Evolutionary conservation across 2,797 vertebrate species (phyloP).

Genomic region (Eutrigla gurnardus): DNA sequence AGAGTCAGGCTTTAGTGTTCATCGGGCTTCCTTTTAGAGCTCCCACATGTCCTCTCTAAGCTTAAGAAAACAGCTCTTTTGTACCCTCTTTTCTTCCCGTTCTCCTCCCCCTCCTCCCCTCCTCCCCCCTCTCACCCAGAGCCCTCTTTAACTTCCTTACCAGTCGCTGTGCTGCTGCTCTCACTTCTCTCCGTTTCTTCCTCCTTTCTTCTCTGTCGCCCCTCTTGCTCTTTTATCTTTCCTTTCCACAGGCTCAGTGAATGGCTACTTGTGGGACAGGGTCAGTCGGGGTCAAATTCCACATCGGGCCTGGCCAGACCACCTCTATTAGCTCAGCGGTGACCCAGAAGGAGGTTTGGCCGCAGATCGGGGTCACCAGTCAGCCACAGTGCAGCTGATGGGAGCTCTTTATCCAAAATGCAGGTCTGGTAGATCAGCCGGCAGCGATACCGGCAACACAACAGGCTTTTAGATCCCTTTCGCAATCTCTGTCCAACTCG

Average conservation of each 20-base stretch:
- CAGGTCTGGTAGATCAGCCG: conserved; percentile 22
- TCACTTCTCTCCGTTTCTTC: conserved; percentile 56
- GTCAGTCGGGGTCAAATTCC: conserved; percentile 83
- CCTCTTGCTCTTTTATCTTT: conserved; percentile 69
- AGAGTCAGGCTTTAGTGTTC: conserved; percentile 27
- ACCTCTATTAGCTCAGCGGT: conserved; percentile 55
- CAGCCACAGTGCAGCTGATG: conserved; percentile 36
- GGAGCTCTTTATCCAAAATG: conserved; percentile 26
- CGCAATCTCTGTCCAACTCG: conserved; percentile 2
- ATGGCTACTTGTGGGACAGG: conserved; percentile 69
- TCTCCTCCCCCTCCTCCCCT: conserved; percentile 28
- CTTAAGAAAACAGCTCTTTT: conserved; percentile 72
- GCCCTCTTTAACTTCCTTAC: conserved; percentile 76
- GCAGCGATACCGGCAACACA: conserved; percentile 25
- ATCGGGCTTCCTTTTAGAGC: conserved; percentile 35
- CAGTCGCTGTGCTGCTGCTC: conserved; percentile 65
- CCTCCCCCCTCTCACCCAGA: conserved; percentile 25
- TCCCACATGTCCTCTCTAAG: conserved; percentile 55
- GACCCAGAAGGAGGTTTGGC: conserved; percentile 63
- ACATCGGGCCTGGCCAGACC: conserved; percentile 68
- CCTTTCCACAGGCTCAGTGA: conserved; percentile 69
- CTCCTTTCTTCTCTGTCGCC: conserved; percentile 52
- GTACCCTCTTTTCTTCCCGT: conserved; percentile 57
- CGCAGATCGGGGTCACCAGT: conserved; percentile 52
- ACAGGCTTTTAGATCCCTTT: conserved; percentile 35